Base-by-base conservation (phyloP, 2,888 invertebrate genomes). In the Peribatodes rhomboidaria region DNA sequence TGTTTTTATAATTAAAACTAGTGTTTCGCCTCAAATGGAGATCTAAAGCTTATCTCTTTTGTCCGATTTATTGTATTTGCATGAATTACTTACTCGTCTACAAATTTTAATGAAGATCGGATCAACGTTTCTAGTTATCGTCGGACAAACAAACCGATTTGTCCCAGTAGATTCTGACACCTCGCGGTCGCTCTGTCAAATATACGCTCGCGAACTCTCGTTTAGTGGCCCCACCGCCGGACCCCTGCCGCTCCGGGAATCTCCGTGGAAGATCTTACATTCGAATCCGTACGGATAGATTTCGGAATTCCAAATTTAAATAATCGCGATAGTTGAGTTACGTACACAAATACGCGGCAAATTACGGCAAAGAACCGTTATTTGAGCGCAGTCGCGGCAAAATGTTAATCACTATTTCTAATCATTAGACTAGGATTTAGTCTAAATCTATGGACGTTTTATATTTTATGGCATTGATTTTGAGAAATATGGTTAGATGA, bases 241-340 rank as follows among this genome's bases (percentile, higher is more conserved):
- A 79, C 81, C 83, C 86, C 87, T 79, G 83, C 75, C 72, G 86
- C 74, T 83, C 66, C 70, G 72, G 70, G 78, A 83, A 85, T 83
- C 81, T 80, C 74, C 69, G 76, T 67, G 69, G 71, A 70, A 77
- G 75, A 80, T 82, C 79, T 76, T 72, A 65, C 77, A 78, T 75
- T 71, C 73, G 71, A 77, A 77, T 79, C 74, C 77, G 70, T 65
- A 75, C 74, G 63, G 63, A 75, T 77, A 75, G 74, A 73, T 73
- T 74, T 72, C 67, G 68, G 71, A 74, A 76, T 73, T 73, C 60
- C 54, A 70, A 72, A 70, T 75, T 74, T 65, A 70, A 73, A 75
- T 72, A 60, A 68, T 69, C 60, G 66, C 67, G 65, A 66, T 68
- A 65, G 56, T 55, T 62, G 56, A 50, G 52, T 60, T 61, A 61